These are phyloP conservation scores for Gorilla gorilla DNA, from an alignment of 2,113 vertebrate species.

Conservation along the genomic window DNA sequence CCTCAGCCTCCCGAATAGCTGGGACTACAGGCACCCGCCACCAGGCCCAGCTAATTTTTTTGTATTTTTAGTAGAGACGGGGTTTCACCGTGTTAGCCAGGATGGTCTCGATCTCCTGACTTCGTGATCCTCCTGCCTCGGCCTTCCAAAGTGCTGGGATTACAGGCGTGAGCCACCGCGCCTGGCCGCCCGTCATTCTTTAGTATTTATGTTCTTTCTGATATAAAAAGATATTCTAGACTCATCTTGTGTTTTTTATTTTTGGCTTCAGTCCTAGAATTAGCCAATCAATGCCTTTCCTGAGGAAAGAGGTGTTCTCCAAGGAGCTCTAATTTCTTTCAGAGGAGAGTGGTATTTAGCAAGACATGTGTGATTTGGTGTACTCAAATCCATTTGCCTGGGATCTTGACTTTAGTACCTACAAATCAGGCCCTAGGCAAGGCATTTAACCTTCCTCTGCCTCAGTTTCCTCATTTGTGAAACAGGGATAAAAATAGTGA, in stretches of 20 bases:
- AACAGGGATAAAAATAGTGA: not conserved
- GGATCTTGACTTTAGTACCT: not conserved
- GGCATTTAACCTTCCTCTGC: not conserved
- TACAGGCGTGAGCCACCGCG: too few relatives aligned
- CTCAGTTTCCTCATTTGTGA: not conserved
- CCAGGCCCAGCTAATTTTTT: too few relatives aligned
- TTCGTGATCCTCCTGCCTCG: rapidly evolving
- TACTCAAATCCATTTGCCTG: not conserved
- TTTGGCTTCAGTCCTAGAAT: not conserved
- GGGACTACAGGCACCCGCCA: too few relatives aligned
- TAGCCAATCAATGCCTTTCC: not conserved
- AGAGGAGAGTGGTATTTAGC: not conserved
- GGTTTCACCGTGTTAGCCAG: too few relatives aligned
- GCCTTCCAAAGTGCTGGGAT: too few relatives aligned
- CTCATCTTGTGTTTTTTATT: not conserved
- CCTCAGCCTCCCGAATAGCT: too few relatives aligned
- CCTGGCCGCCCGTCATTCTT: not conserved
- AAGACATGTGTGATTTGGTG: not conserved
- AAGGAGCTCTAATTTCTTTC: not conserved
- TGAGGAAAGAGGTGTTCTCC: not conserved
- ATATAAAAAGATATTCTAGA: not conserved
- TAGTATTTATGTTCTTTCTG: not conserved
- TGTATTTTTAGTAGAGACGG: too few relatives aligned
- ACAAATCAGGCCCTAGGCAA: not conserved
- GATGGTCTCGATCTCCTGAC: too few relatives aligned